phyloP scores from a whole-genome alignment of 2,113 vertebrate genomes.

The Pelecanoides urinatrix region DNA sequence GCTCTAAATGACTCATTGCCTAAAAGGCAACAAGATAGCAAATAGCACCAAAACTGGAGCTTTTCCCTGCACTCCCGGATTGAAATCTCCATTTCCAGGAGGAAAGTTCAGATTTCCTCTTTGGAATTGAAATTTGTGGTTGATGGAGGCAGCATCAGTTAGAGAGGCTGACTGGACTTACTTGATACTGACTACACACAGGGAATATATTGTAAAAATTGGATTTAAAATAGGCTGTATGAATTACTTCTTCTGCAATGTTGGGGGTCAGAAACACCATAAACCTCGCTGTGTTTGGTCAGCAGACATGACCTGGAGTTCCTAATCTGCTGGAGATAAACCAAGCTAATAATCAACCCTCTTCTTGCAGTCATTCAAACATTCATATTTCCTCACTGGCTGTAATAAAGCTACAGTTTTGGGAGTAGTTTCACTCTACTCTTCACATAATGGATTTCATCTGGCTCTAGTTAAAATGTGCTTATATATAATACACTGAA shows the following conservation, averaged over 20 bases:
- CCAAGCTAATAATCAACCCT: slow-evolving; percentile 58
- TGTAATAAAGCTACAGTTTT: neutral
- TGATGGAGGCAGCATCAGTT: neutral
- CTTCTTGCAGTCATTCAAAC: slow-evolving; percentile 30
- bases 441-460: slow-evolving; percentile 13
- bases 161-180: neutral
- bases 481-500: neutral
- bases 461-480: neutral
- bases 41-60: neutral
- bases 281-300: slow-evolving; percentile 1
- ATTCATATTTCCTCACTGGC: neutral
- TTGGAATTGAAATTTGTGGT: neutral
- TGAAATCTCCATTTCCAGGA: neutral
- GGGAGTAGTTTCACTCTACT: neutral
- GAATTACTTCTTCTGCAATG: neutral
- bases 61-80: neutral
- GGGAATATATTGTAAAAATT: neutral
- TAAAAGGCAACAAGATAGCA: neutral
- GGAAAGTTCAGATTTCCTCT: neutral
- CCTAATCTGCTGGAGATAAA: slow-evolving; percentile 52
- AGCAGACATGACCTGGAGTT: slow-evolving; percentile 38
- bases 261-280: neutral
- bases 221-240: neutral
- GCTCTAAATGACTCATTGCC: neutral
- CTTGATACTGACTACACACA: neutral